Evolutionary conservation across 2,888 invertebrate genomes (phyloP).

Genomic region (Tenthredo scrophulariae): DNA sequence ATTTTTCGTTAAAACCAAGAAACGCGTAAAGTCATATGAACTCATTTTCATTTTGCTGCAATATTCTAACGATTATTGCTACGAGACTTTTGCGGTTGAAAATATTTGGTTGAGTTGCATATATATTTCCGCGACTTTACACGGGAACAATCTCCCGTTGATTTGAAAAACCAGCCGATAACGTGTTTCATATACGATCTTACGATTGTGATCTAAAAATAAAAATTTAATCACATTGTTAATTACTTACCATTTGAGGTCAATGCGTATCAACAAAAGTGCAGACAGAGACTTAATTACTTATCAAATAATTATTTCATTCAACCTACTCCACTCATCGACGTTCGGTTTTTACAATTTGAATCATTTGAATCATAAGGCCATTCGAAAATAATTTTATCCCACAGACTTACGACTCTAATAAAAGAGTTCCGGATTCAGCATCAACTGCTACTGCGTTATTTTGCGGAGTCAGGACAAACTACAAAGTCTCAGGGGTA

Average conservation of each 20-base stretch:
- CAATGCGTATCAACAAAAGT: neutral
- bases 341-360: no score
- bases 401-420: constrained; percentile 90
- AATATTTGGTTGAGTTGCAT: no score
- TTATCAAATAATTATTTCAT: neutral
- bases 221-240: neutral
- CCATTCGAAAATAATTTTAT: neutral
- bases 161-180: no score
- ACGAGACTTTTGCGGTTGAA: no score
- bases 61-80: no score
- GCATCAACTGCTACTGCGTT: constrained; percentile 93
- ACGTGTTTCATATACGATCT: no score
- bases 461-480: constrained; percentile 91
- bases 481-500: constrained; percentile 89
- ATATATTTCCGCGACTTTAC: no score
- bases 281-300: neutral
- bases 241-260: neutral
- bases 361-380: neutral
- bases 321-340: neutral
- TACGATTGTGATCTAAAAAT: neutral
- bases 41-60: no score
- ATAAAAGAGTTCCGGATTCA: constrained; percentile 94
- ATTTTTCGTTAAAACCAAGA: no score
- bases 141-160: no score
- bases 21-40: no score